Base-by-base conservation (phyloP, 2,797 vertebrate genomes). In the Gorsachius magnificus region DNA sequence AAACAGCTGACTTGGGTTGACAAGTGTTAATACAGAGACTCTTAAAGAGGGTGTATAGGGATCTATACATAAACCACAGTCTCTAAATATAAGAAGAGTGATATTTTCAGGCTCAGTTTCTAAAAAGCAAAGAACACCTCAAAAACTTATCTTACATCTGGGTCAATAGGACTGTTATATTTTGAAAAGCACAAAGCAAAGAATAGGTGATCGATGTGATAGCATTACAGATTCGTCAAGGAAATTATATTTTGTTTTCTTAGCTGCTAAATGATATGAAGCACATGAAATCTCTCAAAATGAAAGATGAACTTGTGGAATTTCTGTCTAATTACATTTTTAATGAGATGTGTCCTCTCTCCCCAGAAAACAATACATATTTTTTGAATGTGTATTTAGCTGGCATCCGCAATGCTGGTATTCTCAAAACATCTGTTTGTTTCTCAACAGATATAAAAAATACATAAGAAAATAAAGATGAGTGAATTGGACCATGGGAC, bases 401-500 rank as follows among this genome's bases (percentile, higher is more conserved):
- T 56, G 81, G 35, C 26, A 56, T 48, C 31, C 16, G 21, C 33
- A 45, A 3, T 38, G 8, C 48, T 88, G 28, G 2, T 65, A 16
- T 89, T 92, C 51, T 95, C 60, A 89, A 90, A 94, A 85, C 61
- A 78, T 74, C 50, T 87, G 33, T 88, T 96, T 91, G 75, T 96
- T 97, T 56, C 84, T 97, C 93, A 82, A 82, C 92, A 98, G 89
- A 72, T 95, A 61, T 56, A 31, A 72, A 74, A 77, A 74, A 58
- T 13, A 60, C 15, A 46, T 17, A 16, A 61, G 41, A 76, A 76
- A 69, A 4, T 54, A 97, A 95, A 85, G 83, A 98, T 98, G 98
- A 98, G 89, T 97, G 97, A 96, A 93, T 97, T 45, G 90, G 95
- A 98, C 71, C 77, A 72, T 56, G 96, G 85, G 57, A 75, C 71